Conservation (phyloP, 37 sponge, comb jelly and placozoan species). For the Axinella damicornis region DNA sequence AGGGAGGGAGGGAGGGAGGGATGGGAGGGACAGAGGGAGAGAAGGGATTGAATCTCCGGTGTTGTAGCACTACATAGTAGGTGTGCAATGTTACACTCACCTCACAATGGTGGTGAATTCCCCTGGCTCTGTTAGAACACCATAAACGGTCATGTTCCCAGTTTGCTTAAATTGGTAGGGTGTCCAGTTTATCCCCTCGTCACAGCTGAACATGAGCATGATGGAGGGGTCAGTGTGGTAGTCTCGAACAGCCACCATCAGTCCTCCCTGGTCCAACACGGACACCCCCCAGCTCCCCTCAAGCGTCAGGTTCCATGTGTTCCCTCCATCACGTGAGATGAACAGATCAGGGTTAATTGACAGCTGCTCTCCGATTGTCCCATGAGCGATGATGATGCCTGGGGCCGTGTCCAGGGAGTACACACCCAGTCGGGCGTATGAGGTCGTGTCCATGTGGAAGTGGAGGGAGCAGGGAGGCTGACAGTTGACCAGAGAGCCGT, state of each 20-base stretch:
- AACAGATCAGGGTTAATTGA: slow-evolving; percentile 56
- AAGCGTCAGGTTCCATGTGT: slow-evolving; percentile 70
- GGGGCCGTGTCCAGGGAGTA: slow-evolving; percentile 69
- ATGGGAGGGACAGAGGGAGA: not conserved
- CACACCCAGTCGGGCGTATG: slow-evolving; percentile 69
- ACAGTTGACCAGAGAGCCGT: slow-evolving; percentile 10
- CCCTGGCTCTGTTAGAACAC: slow-evolving; percentile 94
- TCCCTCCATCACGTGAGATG: slow-evolving; percentile 84
- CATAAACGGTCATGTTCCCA: slow-evolving; percentile 55
- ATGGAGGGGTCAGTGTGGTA: slow-evolving; percentile 62
- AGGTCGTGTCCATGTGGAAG: slow-evolving; percentile 74
- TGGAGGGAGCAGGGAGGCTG: slow-evolving; percentile 85
- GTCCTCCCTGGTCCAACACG: slow-evolving; percentile 75
- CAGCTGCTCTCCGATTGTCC: slow-evolving; percentile 42
- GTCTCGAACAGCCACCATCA: slow-evolving; percentile 83
- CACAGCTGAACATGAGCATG: slow-evolving; percentile 70
- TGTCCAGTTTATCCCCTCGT: slow-evolving; percentile 91
- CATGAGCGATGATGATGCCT: slow-evolving; percentile 83
- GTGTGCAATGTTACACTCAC: slow-evolving; percentile 45
- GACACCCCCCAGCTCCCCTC: slow-evolving; percentile 57
- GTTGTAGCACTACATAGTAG: too few species aligned
- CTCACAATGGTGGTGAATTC: slow-evolving; percentile 83
- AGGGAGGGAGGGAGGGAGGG: not conserved
- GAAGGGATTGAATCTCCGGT: not conserved
- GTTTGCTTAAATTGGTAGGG: slow-evolving; percentile 59